phyloP scores from a whole-genome alignment of 2,797 vertebrate species.

The Vespertilio murinus region DNA sequence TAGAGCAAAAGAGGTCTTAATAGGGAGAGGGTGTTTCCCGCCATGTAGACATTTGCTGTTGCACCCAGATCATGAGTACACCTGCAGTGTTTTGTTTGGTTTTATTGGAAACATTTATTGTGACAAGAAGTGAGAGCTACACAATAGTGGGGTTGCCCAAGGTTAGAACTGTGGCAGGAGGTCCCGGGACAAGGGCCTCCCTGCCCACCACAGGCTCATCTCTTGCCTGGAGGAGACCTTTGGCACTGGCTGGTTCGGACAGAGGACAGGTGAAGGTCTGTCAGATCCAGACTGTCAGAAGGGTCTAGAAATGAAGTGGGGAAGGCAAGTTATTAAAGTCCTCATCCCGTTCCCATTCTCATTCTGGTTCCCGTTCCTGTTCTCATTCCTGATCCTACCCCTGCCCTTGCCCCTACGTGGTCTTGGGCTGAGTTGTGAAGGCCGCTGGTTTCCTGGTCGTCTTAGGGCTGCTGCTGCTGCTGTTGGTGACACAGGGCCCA shows the following conservation, averaged over 20 bases:
- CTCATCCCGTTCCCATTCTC: not conserved
- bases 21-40: not conserved
- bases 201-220: not conserved
- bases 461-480: conserved; percentile 84
- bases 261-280: not conserved
- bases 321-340: too few species aligned
- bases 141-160: not conserved
- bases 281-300: not conserved
- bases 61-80: not conserved
- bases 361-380: too few species aligned
- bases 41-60: not conserved
- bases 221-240: not conserved
- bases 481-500: conserved; percentile 92
- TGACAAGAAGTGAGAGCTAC: not conserved
- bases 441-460: not conserved
- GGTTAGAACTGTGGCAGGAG: not conserved
- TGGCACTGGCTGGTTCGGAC: rapidly evolving
- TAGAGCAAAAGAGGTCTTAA: not conserved
- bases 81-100: not conserved
- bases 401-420: rapidly evolving
- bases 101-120: conserved; percentile 66
- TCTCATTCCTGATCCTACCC: rapidly evolving
- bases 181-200: not conserved
- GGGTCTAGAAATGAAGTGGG: not conserved
- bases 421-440: not conserved